Base-by-base conservation (phyloP, 2,888 invertebrate genomes). In the Tetropium fuscum region DNA sequence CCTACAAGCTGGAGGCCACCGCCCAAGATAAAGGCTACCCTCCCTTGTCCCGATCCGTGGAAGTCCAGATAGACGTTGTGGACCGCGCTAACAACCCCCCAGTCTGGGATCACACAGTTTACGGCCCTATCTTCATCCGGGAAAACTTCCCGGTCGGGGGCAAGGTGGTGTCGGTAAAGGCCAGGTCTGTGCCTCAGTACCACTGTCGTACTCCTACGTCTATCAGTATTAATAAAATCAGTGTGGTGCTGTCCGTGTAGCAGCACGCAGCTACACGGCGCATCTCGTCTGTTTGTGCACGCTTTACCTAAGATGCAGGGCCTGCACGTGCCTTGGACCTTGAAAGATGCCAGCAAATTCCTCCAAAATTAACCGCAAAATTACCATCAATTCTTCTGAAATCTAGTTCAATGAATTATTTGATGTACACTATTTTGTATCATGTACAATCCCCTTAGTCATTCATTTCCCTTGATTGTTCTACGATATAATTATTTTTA, bases 61-160 rank as follows among this genome's bases (percentile, higher is more conserved):
- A 95, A 87, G 97, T 98, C 85, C 95, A 95, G 87, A 96, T 98
- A 87, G 95, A 95, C 88, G 96, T 97, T 86, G 97, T 97, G 87
- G 96, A 95, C 88, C 91, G 94, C 87, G 97, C 94, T 81, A 97
- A 94, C 91, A 97, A 95, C 90, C 96, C 93, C 86, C 96, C 94
- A 85, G 93, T 94, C 84, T 97, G 95, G 96, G 96, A 94, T 87
- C 92, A 95, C 88, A 90, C 90, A 84, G 92, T 94, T 85, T 97
- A 96, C 87, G 96, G 96, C 83, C 96, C 96, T 83, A 94, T 95
- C 90, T 93, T 91, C 92, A 94, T 95, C 87, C 93, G 94, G 90
- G 96, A 97, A 89, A 96, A 96, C 88, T 92, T 94, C 88, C 93
- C 95, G 87, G 95, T 96, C 84, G 97, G 96, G 87, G 94, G 94